Base-by-base conservation (phyloP, 2,888 invertebrate genomes). In the Fabriciana adippe region DNA sequence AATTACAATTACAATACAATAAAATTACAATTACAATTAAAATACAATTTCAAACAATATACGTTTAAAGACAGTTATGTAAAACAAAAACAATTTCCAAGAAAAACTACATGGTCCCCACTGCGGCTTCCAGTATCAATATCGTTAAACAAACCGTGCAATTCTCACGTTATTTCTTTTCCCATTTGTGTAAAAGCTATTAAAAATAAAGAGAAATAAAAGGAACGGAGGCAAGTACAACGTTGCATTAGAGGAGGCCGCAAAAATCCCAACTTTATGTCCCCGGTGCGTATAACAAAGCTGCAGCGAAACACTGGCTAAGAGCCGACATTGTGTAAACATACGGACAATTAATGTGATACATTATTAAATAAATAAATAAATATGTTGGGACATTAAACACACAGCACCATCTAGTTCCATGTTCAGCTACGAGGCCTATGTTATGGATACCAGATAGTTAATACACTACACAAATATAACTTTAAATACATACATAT, bases 251-350 rank as follows among this genome's bases (percentile, higher is more conserved):
- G 68, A 71, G 74, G 76, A 76, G 76, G 76, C 77, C 77, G 77
- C 80, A 83, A 81, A 81, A 82, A 85, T 83, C 80, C 80, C 74
- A 73, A 79, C 78, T 79, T 81, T 83, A 84, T 75, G 77, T 81
- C 73, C 76, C 76, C 72, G 73, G 80, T 85, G 85, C 83, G 72
- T 73, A 69, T 67, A 67, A 70, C 73, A 70, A 81, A 81, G 80
- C 79, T 80, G 79, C 77, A 78, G 67, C 70, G 77, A 76, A 76
- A 81, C 79, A 80, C 77, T 77, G 71, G 74, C 70, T 75, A 67
- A 70, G 73, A 78, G 78, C 67, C 64, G 60, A 18, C 31, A 18
- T 51, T 21, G 48, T 13, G 61, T 48, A 59, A 26, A 73, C 57
- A 47, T 59, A 70, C 70, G 56, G 26, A 47, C 2, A 1, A 73